Evolutionary conservation across 2,113 vertebrate genomes (phyloP).

Genomic region (Tinamus guttatus): DNA sequence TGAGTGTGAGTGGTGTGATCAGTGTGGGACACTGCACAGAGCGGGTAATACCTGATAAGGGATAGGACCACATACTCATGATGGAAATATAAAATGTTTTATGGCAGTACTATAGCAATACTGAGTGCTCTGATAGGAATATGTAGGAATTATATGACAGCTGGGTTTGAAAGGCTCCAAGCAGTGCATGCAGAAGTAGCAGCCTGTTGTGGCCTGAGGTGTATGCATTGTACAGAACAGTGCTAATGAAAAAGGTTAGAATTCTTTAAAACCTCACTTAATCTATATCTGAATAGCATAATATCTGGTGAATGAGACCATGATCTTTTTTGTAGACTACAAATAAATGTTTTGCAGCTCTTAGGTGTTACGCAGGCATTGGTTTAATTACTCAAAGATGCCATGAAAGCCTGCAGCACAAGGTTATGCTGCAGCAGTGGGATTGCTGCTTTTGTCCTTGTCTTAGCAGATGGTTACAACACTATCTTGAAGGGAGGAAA

Average conservation of each 20-base stretch:
- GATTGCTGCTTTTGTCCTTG: neutral
- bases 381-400: neutral
- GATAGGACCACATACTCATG: neutral
- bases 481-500: neutral
- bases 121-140: neutral
- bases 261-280: neutral
- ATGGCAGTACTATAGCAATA: neutral
- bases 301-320: neutral
- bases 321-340: neutral
- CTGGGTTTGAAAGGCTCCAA: neutral
- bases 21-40: neutral
- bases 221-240: neutral
- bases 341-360: neutral
- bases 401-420: neutral
- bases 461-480: neutral
- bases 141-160: neutral
- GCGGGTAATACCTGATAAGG: neutral
- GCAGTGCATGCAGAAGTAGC: neutral
- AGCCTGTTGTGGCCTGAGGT: neutral
- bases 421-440: neutral
- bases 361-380: neutral
- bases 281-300: neutral
- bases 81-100: neutral
- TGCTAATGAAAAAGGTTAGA: neutral
- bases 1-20: neutral